Evolutionary conservation across 2,797 vertebrate genomes (phyloP), one percentile per base, ranked within the genome.

Genomic region (Tangara arthus): DNA sequence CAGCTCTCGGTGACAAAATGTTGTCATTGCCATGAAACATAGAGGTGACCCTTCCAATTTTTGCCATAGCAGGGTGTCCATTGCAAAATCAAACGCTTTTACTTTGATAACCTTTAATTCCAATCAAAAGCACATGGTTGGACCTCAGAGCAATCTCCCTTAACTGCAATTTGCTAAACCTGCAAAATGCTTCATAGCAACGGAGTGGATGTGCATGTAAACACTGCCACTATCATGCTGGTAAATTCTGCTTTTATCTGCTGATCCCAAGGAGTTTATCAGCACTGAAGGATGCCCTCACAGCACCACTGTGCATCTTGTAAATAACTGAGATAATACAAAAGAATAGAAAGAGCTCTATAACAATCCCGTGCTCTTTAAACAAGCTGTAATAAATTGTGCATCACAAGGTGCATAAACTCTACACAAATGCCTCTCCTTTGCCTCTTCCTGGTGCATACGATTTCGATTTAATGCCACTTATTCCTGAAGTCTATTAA

Each of bases 401-500:
- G 41, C 39, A 66, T 57, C 69, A 22, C 41, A 4, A 47, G 39
- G 24, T 82, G 47, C 41, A 76, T 18, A 87, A 86, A 23, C 44
- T 26, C 59, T 8, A 5, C 22, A 17, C 8, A 44, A 70, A 76
- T 2, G 23, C 65, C n/a, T 65, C 72, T 56, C 47, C 57, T 81
- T 57, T 59, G 73, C 63, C 63, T 91, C 13, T 27, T 37, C 75
- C 91, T 26, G 75, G 9, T 52, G 89, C 73, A 59, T 21, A 32
- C 35, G 46, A 95, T 71, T 94, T 75, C 68, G 39, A 95, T 90
- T 92, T 90, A 60, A 84, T 44, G 44, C 82, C 77, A 72, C 64
- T 94, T 91, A 77, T 60, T 93, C 27, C 85, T 53, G 47, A 86
- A 86, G 85, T 63, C 94, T 88, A 90, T 95, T 95, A 94, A 89